Percentiles rank a stretch among this genome's conserved stretches.
Evolutionary conservation across 2,113 vertebrate genomes (phyloP).

Genomic region (Osmerus eperlanus): DNA sequence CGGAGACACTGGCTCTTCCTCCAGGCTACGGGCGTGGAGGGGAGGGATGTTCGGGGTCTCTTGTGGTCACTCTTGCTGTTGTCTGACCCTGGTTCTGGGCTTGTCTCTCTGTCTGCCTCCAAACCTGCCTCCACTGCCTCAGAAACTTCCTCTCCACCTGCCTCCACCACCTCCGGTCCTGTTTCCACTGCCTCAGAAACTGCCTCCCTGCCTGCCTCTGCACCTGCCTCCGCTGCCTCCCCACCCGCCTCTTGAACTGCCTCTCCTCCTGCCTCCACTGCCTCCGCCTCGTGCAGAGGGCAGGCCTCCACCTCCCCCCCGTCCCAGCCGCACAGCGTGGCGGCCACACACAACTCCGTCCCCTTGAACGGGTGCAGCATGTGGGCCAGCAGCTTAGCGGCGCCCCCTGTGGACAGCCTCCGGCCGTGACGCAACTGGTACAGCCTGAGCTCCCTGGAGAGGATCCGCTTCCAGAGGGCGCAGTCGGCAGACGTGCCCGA

Average conservation of each 20-base stretch:
- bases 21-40: conserved; percentile 2
- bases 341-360: conserved; percentile 81
- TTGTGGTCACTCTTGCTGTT: not conserved
- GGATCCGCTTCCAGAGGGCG: conserved; percentile 75
- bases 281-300: not conserved
- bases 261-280: not conserved
- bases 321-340: conserved; percentile 85
- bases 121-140: no score
- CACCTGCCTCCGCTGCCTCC: no score
- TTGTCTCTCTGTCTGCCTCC: conserved; percentile 1
- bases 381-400: conserved; percentile 77
- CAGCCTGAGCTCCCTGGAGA: conserved; percentile 76
- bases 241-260: not conserved
- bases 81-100: not conserved
- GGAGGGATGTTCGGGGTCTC: not conserved
- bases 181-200: not conserved
- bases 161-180: not conserved
- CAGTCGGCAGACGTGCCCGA: conserved; percentile 86
- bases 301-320: conserved; percentile 33
- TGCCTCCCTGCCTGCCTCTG: not conserved
- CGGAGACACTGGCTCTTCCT: conserved; percentile 3
- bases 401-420: conserved; percentile 72
- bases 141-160: not conserved
- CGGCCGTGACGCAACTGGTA: conserved; percentile 73
- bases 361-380: conserved; percentile 80